Conservation (phyloP, 2,888 invertebrate genomes). For the Plemyria rubiginata region DNA sequence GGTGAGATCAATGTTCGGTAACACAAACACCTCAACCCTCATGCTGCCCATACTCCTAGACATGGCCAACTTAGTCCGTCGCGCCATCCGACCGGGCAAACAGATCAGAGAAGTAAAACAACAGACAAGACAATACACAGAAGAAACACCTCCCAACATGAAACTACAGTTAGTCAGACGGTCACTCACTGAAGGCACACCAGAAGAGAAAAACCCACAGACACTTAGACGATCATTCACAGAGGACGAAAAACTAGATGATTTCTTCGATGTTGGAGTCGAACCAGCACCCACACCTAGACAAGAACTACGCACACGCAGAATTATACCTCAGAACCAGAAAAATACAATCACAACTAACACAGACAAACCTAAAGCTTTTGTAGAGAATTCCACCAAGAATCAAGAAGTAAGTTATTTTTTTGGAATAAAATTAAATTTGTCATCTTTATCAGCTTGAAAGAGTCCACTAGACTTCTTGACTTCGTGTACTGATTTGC, state of each 20-base stretch:
- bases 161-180: constrained; percentile 16
- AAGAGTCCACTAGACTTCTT: too few relatives aligned
- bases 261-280: constrained; percentile 62
- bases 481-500: too few relatives aligned
- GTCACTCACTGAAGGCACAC: constrained; percentile 12
- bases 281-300: constrained; percentile 47
- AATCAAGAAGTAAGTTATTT: constrained; percentile 14
- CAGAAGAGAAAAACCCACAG: constrained; percentile 14
- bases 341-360: constrained; percentile 46
- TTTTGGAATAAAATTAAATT: background rate
- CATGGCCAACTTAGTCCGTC: constrained; percentile 86
- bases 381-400: constrained; percentile 37
- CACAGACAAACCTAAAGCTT: constrained; percentile 47
- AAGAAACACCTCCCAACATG: constrained; percentile 42
- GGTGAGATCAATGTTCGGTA: constrained; percentile 86
- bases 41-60: constrained; percentile 87
- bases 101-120: constrained; percentile 68
- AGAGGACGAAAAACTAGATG: constrained; percentile 53
- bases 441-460: too few relatives aligned
- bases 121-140: constrained; percentile 59
- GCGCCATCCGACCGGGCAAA: constrained; percentile 74
- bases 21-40: constrained; percentile 83
- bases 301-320: constrained; percentile 48
- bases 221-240: constrained; percentile 21
- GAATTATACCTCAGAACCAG: constrained; percentile 52